Evolutionary conservation across 2,888 invertebrate genomes (phyloP).

Genomic region (Pherbina coryleti): DNA sequence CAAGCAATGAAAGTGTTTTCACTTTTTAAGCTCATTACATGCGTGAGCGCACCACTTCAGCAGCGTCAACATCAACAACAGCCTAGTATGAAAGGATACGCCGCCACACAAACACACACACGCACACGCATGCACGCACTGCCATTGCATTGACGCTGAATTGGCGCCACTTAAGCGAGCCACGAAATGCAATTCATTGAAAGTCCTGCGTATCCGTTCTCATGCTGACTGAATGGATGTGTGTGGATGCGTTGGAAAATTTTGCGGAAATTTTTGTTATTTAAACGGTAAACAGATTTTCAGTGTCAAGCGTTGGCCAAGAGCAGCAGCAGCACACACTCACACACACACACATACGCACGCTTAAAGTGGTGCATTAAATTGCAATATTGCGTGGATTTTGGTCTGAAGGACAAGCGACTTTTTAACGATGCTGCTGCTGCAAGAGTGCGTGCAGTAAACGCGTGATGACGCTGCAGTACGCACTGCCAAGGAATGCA

Average conservation of each 20-base stretch:
- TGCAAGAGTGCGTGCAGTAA: neutral
- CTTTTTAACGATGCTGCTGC: neutral
- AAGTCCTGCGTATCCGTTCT: neutral
- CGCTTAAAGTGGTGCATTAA: neutral
- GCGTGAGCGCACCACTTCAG: constrained; percentile 19
- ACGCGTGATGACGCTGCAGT: neutral
- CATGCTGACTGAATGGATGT: no score
- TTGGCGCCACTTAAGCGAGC: neutral
- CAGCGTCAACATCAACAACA: constrained; percentile 5
- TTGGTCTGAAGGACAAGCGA: neutral
- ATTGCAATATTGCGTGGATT: constrained; percentile 14
- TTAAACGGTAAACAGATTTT: constrained; percentile 36
- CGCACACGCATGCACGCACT: constrained; percentile 9
- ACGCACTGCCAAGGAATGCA: neutral
- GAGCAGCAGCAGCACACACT: neutral
- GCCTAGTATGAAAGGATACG: no score
- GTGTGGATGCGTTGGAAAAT: constrained; percentile 2
- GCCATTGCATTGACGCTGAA: neutral
- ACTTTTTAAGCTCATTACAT: constrained; percentile 26
- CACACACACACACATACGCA: constrained; percentile 8
- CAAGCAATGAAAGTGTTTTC: neutral
- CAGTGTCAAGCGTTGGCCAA: constrained; percentile 24
- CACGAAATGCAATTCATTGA: neutral
- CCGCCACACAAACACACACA: neutral
- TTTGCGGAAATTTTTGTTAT: constrained; percentile 30